Conservation (phyloP, 2,113 vertebrate species). For the Microcebus tavaratra region DNA sequence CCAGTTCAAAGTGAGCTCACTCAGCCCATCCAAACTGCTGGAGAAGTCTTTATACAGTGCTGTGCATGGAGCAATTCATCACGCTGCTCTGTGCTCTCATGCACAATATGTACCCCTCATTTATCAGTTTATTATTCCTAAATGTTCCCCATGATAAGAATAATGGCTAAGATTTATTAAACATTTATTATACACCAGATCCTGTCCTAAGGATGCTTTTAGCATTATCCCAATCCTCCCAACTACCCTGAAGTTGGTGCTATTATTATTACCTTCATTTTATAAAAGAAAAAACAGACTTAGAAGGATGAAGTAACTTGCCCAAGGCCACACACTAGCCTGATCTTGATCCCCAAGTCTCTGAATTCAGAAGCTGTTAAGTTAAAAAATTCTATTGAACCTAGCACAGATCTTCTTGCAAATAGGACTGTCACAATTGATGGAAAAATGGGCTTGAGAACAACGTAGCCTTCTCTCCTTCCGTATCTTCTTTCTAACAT, state of each 20-base stretch:
- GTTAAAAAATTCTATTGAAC: neutral
- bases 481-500: neutral
- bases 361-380: neutral
- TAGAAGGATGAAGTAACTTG: neutral
- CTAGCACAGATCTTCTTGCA: neutral
- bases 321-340: neutral
- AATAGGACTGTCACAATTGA: neutral
- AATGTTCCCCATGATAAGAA: neutral
- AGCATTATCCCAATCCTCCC: neutral
- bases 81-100: rapidly evolving
- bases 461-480: neutral
- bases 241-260: neutral
- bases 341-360: neutral
- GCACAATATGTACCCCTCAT: rapidly evolving
- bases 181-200: neutral
- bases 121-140: neutral
- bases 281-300: neutral
- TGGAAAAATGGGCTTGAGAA: neutral
- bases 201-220: neutral
- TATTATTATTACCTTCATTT: neutral
- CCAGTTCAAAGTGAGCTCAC: neutral
- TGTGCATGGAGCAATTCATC: rapidly evolving
- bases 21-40: neutral
- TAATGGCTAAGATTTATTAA: neutral
- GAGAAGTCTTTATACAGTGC: neutral